phyloP scores from a whole-genome alignment of 2,888 invertebrate species.

The Ophonus ardosiacus region DNA sequence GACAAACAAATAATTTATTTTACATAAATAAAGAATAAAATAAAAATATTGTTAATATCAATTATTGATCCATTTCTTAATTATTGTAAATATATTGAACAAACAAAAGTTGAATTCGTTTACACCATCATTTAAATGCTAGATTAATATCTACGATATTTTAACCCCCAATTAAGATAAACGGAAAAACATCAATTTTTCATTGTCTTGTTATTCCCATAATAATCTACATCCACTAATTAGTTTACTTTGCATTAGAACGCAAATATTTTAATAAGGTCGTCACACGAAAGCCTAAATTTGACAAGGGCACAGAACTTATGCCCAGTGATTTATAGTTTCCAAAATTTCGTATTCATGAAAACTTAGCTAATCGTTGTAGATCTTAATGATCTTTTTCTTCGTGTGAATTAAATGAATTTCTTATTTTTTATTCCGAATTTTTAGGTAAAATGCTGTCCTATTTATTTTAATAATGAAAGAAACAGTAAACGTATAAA shows the following conservation, averaged over 20 bases:
- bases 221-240: constrained; percentile 61
- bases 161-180: constrained; percentile 63
- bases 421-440: background rate
- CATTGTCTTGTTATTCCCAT: constrained; percentile 62
- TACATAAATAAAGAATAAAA: no score
- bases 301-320: constrained; percentile 8
- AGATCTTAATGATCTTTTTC: constrained; percentile 34
- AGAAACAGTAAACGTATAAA: no score
- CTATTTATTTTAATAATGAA: no score
- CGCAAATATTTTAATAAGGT: constrained; percentile 58
- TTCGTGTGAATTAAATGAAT: constrained; percentile 27
- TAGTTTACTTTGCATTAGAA: constrained; percentile 58
- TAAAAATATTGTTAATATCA: no score
- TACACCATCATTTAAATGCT: constrained; percentile 22
- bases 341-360: constrained; percentile 54
- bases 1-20: no score
- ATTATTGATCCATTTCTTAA: no score
- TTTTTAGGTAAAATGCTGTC: background rate
- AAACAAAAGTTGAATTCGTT: constrained; percentile 14
- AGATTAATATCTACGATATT: constrained; percentile 59
- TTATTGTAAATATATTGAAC: no score
- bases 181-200: constrained; percentile 63
- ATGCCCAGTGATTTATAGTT: constrained; percentile 55
- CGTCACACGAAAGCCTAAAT: constrained; percentile 46
- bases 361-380: constrained; percentile 18